Evolutionary conservation across 2,888 invertebrate species (phyloP), one percentile per base, ranked within the genome.

Genomic region (Bellardia pandia): DNA sequence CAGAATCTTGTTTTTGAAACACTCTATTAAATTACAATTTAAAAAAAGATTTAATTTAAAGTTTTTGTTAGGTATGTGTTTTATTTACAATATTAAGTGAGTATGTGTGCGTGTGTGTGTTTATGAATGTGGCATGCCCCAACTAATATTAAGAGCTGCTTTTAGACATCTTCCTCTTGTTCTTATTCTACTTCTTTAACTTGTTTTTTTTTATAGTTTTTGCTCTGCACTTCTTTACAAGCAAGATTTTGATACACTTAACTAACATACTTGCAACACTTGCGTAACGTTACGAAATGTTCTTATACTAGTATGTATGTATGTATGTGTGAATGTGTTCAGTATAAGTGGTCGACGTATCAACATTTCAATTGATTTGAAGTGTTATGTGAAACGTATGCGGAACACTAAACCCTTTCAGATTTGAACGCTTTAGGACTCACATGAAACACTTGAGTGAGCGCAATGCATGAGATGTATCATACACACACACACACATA

Each of bases 321-420:
- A 11, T 33, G 7, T 42, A 30, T 37, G 13, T 64, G 16, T 45
- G 6, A 4, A 16, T 56, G 14, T 64, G 64, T 16, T n/a, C 40
- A 51, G 6, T 75, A 75, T 81, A 87, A 87, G 87, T 87, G 85
- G 87, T 81, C 87, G 87, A 77, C 85, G 69, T 87, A 87, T 87
- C 87, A 87, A 87, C 84, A 87, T 87, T 87, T 87, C 87, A 87
- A 87, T 85, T 87, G 87, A 87, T 87, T 87, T 87, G 87, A 87
- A 87, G 87, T 87, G 87, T 85, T 87, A 84, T 77, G 76, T 81
- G 86, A 84, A 86, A 87, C 85, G 85, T 87, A 87, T 87, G 87
- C 87, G 87, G 77, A 87, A 85, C 87, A 86, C 86, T 87, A 87
- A 87, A 87, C 87, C 87, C 87, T 87, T 87, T 87, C 85, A 87